Percentiles rank a stretch among this genome's conserved stretches.
Conservation (phyloP, 2,888 invertebrate species). For the Harpalus rufipes region DNA sequence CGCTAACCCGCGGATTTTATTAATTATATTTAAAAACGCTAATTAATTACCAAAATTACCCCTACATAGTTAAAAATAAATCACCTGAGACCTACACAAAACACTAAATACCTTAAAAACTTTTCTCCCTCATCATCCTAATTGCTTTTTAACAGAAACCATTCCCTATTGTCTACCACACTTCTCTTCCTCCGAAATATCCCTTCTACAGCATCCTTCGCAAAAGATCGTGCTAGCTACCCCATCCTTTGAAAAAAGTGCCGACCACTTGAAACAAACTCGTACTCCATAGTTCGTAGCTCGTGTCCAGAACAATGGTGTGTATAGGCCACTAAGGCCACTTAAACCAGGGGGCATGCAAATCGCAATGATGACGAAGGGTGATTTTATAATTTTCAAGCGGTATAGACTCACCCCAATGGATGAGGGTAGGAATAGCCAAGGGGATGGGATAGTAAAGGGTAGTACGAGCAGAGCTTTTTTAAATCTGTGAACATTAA, state of each 20-base stretch:
- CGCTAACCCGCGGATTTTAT: too few relatives aligned
- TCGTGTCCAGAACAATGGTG: constrained; percentile 46
- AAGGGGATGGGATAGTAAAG: too few relatives aligned
- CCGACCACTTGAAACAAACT: background rate
- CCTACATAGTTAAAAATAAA: background rate
- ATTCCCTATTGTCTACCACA: constrained; percentile 15
- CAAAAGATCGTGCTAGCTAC: background rate
- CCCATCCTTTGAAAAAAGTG: background rate
- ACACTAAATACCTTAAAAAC: constrained; percentile 34
- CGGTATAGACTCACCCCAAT: background rate
- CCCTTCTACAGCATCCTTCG: background rate
- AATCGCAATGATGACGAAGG: constrained; percentile 33
- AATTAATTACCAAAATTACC: background rate
- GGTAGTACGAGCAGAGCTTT: too few relatives aligned
- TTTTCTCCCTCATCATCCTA: background rate
- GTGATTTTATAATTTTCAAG: constrained; percentile 37
- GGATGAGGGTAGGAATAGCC: background rate
- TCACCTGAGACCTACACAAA: background rate
- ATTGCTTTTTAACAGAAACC: constrained; percentile 27
- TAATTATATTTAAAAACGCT: background rate
- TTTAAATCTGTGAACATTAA: background rate
- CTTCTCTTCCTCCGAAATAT: background rate
- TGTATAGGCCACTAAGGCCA: constrained; percentile 15
- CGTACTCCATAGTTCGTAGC: background rate
- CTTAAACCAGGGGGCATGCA: constrained; percentile 31